Evolutionary conservation across 1,140 invertebrate genomes (phyloP).

Genomic region (Bombus terrestris): DNA sequence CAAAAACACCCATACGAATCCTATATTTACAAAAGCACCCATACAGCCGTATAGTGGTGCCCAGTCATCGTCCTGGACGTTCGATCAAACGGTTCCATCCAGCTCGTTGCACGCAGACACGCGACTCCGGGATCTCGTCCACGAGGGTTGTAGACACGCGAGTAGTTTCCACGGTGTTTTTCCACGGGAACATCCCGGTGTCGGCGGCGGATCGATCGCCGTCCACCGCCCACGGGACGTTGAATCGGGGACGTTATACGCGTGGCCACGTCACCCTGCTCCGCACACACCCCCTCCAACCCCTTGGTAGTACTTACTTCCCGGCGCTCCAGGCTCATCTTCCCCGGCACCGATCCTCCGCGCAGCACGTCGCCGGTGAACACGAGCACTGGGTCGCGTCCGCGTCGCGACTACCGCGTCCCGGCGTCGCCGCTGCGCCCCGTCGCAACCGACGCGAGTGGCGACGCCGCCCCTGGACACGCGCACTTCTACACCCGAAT

Average conservation of each 20-base stretch:
- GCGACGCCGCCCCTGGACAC: slow-evolving; percentile 9
- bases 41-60: background rate
- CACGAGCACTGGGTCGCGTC: slow-evolving; percentile 33
- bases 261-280: background rate
- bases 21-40: background rate
- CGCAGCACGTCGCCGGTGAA: background rate
- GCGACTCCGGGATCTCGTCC: slow-evolving; percentile 1
- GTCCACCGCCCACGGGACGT: slow-evolving; percentile 20
- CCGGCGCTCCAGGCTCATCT: slow-evolving; percentile 31
- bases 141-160: slow-evolving; percentile 7
- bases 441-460: background rate
- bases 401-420: slow-evolving; percentile 20
- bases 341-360: slow-evolving; percentile 14
- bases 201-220: slow-evolving; percentile 35
- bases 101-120: background rate
- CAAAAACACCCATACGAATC: background rate
- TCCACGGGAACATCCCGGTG: slow-evolving; percentile 36
- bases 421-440: background rate
- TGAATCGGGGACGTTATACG: slow-evolving; percentile 16
- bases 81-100: slow-evolving; percentile 24
- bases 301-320: background rate
- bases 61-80: background rate
- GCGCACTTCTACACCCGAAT: background rate
- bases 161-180: slow-evolving; percentile 27
- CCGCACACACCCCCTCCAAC: background rate